Conservation (phyloP, 2,113 vertebrate genomes). For the Rhodinocichla rosea region DNA sequence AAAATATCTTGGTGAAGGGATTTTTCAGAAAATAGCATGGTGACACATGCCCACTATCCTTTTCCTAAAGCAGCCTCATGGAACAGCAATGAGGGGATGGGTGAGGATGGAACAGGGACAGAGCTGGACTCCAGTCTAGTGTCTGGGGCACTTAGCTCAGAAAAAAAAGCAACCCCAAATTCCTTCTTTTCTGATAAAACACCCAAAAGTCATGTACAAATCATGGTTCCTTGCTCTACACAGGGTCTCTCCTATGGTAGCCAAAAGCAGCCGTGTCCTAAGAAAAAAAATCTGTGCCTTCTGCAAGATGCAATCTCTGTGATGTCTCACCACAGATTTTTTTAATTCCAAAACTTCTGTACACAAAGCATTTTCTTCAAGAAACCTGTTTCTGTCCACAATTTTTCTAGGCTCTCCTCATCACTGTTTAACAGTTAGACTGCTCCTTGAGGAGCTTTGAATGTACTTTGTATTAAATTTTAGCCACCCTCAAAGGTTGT, state of each 20-base stretch:
- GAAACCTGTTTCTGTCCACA: background rate
- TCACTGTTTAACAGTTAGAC: background rate
- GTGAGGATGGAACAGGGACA: background rate
- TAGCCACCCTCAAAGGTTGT: background rate
- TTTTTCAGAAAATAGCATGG: too few relatives aligned
- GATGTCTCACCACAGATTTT: background rate
- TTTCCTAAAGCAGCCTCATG: background rate
- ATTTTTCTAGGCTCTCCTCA: background rate
- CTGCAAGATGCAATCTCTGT: background rate
- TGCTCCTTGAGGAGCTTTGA: background rate
- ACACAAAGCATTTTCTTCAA: background rate
- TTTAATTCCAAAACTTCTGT: background rate
- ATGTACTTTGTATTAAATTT: background rate
- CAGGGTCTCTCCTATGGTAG: fast-evolving
- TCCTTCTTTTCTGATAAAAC: background rate
- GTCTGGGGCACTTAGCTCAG: background rate
- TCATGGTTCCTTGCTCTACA: background rate
- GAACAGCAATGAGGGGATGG: background rate
- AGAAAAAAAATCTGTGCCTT: fast-evolving
- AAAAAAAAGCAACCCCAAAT: background rate
- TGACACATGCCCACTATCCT: background rate
- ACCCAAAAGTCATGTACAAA: background rate
- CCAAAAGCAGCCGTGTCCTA: background rate
- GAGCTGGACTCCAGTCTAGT: background rate
- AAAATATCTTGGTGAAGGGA: too few relatives aligned